Conservation (phyloP, 1,140 invertebrate genomes). For the Gonioctena quinquepunctata region DNA sequence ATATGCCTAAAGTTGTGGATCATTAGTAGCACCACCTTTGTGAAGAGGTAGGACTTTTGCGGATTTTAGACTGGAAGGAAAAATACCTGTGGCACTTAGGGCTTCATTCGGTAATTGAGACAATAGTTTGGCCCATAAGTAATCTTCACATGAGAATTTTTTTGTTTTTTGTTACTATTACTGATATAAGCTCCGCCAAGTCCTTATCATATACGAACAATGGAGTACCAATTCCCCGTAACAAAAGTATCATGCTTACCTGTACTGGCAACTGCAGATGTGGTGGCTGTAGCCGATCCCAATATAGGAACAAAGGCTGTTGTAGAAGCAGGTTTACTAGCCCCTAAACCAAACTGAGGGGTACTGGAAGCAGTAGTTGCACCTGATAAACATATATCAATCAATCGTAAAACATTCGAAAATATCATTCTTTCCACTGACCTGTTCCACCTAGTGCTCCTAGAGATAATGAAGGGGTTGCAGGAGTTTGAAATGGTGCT, state of each 20-base stretch:
- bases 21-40: no score
- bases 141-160: conserved; percentile 9
- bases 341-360: conserved; percentile 44
- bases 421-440: background rate
- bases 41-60: no score
- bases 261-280: conserved; percentile 20
- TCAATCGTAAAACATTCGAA: background rate
- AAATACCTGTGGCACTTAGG: no score
- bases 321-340: conserved; percentile 20
- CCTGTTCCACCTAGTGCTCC: conserved; percentile 41
- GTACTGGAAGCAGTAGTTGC: conserved; percentile 20
- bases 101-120: no score
- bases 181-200: background rate
- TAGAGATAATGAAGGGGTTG: conserved; percentile 49
- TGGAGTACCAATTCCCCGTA: conserved; percentile 26
- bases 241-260: conserved; percentile 24
- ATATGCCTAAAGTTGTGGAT: no score
- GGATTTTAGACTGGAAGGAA: no score
- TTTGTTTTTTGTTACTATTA: background rate
- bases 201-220: background rate
- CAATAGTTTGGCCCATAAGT: background rate
- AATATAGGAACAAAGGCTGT: conserved; percentile 21
- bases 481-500: conserved; percentile 27
- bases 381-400: conserved; percentile 6
- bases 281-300: conserved; percentile 32